Base-by-base conservation (phyloP, 2,888 invertebrate genomes). In the Andrena haemorrhoa region DNA sequence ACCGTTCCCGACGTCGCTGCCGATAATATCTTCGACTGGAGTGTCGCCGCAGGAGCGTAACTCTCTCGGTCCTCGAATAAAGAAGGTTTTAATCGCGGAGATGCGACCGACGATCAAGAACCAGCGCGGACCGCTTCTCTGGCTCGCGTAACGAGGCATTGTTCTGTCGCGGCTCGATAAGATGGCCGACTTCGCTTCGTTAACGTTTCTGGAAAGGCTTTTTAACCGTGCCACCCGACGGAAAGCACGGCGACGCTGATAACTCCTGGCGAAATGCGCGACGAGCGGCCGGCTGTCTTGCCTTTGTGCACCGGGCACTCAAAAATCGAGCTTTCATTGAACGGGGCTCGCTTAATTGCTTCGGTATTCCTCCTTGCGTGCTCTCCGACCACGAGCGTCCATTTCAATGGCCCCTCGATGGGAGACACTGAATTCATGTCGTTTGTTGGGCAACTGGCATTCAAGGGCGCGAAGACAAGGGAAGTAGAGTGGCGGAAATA, bases 91-190 rank as follows among this genome's bases (percentile, higher is more conserved):
- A 79, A 85, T 85, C 79, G 66, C 31, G 31, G 35, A 81, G 84
- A 84, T 64, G 65, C 79, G 47, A 41, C 8, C 47, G 69, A 29
- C 51, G 74, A 71, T 84, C 64, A 26, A 5, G 73, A 69, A 65
- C 68, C 51, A 49, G 26, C 29, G 74, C 58, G 31, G 29, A 60
- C 23, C 31, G 47, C 23, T 49, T 20, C 33, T 77, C 68, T 47
- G 41, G 6, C 26, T 68, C 53, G 64, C 71, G 69, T 85, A 85
- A 85, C 76, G 79, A 85, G 79, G 79, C 65, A 85, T 85, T 85
- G 85, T 85, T 85, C 82, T 75, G 76, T 79, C 72, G 63, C 16
- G 68, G 29, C 33, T n/a, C 72, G 82, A 85, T 83, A 83, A 83
- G 77, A 33, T 61, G 75, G 65, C 29, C 56, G 70, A 41, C 83